A percentile compares a stretch with the other conserved stretches of the same genome.
Conservation (phyloP, 2,113 vertebrate species). For the Rhodinocichla rosea region DNA sequence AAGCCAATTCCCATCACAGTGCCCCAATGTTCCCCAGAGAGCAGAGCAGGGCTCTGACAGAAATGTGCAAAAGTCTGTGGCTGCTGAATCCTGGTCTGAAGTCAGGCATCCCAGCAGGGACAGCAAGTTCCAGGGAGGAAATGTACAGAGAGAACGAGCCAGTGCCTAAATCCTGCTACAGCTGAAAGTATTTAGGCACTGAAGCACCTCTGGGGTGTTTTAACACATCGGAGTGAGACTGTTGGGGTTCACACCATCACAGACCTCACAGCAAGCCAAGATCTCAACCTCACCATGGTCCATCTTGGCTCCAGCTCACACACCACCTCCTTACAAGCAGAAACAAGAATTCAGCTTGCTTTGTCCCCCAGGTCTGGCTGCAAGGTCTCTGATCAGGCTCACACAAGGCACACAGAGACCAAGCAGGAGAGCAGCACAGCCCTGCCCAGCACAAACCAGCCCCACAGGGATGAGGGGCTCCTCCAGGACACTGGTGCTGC, state of each 20-base stretch:
- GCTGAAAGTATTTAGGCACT: not conserved
- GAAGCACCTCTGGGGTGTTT: not conserved
- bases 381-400: not conserved
- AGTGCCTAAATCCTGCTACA: not conserved
- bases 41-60: not conserved
- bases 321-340: not conserved
- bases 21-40: not conserved
- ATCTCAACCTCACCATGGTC: not conserved
- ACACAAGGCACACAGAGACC: rapidly evolving
- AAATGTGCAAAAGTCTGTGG: not conserved
- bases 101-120: not conserved
- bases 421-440: rapidly evolving
- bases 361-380: not conserved
- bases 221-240: not conserved
- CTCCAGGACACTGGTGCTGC: not conserved
- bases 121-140: not conserved
- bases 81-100: not conserved
- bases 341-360: not conserved
- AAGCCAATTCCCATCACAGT: not conserved
- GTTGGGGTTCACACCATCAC: not conserved
- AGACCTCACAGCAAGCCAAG: not conserved
- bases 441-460: not conserved
- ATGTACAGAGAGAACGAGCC: not conserved
- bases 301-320: not conserved
- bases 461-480: rapidly evolving